A percentile compares a stretch with the other conserved stretches of the same genome.
Evolutionary conservation across 2,797 vertebrate species (phyloP).

Genomic region (Microctenopoma steveboyesi): DNA sequence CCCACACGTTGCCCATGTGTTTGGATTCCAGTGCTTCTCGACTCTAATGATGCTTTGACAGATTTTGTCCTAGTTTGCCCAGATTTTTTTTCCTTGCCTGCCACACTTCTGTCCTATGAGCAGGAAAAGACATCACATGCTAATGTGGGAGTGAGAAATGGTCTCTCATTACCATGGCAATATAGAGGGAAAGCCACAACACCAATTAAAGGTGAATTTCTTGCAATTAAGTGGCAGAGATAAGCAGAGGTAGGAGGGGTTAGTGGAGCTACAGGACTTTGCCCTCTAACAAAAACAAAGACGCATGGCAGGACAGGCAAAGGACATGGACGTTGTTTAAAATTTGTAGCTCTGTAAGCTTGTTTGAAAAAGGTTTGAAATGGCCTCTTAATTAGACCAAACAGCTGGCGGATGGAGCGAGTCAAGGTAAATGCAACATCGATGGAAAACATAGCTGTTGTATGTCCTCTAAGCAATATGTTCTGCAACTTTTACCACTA

Average conservation of each 20-base stretch:
- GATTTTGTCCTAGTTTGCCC: slow-evolving; percentile 11
- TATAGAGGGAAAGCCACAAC: slow-evolving; percentile 28
- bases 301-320: slow-evolving; percentile 25
- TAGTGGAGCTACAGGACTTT: neutral
- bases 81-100: neutral
- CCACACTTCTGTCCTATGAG: neutral
- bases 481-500: slow-evolving; percentile 12
- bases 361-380: slow-evolving; percentile 41
- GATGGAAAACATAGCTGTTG: slow-evolving; percentile 4
- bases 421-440: slow-evolving; percentile 18
- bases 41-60: slow-evolving; percentile 13
- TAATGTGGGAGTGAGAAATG: slow-evolving; percentile 44
- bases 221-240: slow-evolving; percentile 22
- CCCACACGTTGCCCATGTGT: slow-evolving; percentile 5
- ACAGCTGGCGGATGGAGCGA: slow-evolving; percentile 41
- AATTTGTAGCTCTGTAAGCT: slow-evolving; percentile 21
- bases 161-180: slow-evolving; percentile 40
- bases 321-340: slow-evolving; percentile 20
- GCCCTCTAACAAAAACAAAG: slow-evolving; percentile 29
- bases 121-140: slow-evolving; percentile 33
- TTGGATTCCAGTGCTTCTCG: neutral
- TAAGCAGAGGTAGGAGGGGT: neutral
- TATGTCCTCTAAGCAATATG: slow-evolving; percentile 45
- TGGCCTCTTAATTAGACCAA: slow-evolving; percentile 54
- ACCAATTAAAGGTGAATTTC: slow-evolving; percentile 54